Base-by-base conservation (phyloP, 1,140 invertebrate species). In the Drosophila takahashii region DNA sequence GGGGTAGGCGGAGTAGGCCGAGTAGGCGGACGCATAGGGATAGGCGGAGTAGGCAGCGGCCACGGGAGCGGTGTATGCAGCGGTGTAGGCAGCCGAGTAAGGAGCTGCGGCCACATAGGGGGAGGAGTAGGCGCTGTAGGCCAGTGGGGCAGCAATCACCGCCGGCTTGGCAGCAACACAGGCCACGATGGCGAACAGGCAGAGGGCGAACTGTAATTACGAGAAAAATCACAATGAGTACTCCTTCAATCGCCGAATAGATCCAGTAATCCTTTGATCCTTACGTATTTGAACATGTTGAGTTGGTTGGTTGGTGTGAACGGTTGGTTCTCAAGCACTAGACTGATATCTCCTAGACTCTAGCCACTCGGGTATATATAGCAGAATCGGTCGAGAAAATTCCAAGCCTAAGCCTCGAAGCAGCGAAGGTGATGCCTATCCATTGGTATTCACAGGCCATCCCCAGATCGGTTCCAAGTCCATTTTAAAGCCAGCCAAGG, bases 61-160 rank as follows among this genome's bases (percentile, higher is more conserved):
- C 45, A 75, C 72, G 11, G 72, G 72, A 1, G 90, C 90, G n/a
- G 84, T 79, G 69, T 91, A 90, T 39, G 90, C 84, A 27, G 83
- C 51, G 45, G 87, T 86, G 66, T 91, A 91, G 26, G 90, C 89
- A 60, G 90, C 85, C 5, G 86, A 76, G 77, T 92, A 90, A 16
- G 90, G 79, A n/a, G 80, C 60, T 45, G 87, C 90, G 7, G 69
- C 78, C 58, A 87, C 69, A 34, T 74, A 56, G 13, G 92, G 91
- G 16, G 92, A 77, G 16, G 92, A 87, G 80, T 94, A 93, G 18
- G 93, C 91, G 61, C 93, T 93, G 73, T 94, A 93, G 13, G 93
- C 84, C 51, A 87, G 45, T 0, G 89, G 81, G 9, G 87, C 54
- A 7, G 90, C 90, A 22, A 90, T 11, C 15, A 91, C 72, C 9